Percentiles rank a stretch among this genome's conserved stretches.
Conservation (phyloP, 2,888 invertebrate species). For the Pammene fasciana region DNA sequence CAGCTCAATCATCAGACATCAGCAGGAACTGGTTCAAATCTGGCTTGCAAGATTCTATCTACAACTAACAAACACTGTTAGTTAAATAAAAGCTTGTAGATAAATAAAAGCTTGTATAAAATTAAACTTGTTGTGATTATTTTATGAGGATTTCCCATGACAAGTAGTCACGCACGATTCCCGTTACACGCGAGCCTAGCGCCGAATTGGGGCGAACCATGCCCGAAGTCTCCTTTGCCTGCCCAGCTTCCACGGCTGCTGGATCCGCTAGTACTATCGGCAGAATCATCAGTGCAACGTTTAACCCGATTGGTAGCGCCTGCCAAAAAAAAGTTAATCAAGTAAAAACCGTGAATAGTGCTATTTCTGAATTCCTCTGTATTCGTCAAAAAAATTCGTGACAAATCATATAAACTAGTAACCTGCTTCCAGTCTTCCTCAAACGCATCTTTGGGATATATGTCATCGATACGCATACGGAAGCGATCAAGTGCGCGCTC, state of each 20-base stretch:
- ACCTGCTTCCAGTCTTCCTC: conserved; percentile 52
- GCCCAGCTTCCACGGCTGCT: conserved; percentile 6
- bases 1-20: no score
- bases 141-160: conserved; percentile 52
- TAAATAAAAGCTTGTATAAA: no score
- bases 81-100: no score
- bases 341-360: no score
- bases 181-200: conserved; percentile 44
- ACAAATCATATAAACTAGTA: neutral
- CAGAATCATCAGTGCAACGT: conserved; percentile 43
- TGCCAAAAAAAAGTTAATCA: conserved; percentile 27
- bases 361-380: no score
- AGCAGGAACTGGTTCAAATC: no score
- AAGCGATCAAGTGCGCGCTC: conserved; percentile 46
- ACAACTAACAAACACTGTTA: no score
- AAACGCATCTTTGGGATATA: conserved; percentile 50
- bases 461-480: conserved; percentile 45
- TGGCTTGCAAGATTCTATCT: no score
- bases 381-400: no score
- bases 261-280: conserved; percentile 20
- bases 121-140: neutral
- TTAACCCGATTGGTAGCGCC: conserved; percentile 46
- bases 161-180: conserved; percentile 60
- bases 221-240: conserved; percentile 17
- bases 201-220: conserved; percentile 35